Conservation (phyloP, 2,797 vertebrate species). For the Gastrophryne carolinensis region DNA sequence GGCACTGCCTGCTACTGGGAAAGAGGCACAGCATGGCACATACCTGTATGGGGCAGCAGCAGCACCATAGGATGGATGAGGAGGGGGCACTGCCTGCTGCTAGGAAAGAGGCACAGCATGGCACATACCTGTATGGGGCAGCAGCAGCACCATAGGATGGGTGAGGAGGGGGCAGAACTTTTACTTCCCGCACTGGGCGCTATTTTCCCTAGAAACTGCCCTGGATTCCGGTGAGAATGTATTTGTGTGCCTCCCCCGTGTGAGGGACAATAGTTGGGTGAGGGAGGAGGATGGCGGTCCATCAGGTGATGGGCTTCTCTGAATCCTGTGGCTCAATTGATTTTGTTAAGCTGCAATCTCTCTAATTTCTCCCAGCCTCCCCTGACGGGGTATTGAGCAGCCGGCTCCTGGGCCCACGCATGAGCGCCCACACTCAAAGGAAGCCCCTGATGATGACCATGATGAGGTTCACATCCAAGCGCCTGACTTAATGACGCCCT, state of each 20-base stretch:
- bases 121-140: no score
- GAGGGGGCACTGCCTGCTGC: no score
- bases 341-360: constrained; percentile 42
- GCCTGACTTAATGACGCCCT: constrained; percentile 37
- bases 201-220: no score
- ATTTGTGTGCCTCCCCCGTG: background rate
- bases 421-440: constrained; percentile 28
- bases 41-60: no score
- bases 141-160: no score
- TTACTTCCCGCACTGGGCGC: no score
- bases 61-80: no score
- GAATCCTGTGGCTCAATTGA: constrained; percentile 23
- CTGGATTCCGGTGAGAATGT: no score
- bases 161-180: no score
- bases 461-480: constrained; percentile 25
- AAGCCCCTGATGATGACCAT: constrained; percentile 6
- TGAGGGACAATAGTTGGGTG: background rate
- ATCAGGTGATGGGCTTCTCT: background rate
- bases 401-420: constrained; percentile 12
- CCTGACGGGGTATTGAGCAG: constrained; percentile 22
- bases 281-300: background rate
- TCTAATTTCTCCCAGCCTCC: constrained; percentile 46
- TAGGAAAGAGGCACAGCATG: no score
- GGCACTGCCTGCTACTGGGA: no score
- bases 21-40: no score